These are phyloP conservation scores for Potamarius usumacintae DNA, from an alignment of 2,113 vertebrate genomes.

Conservation along the genomic window DNA sequence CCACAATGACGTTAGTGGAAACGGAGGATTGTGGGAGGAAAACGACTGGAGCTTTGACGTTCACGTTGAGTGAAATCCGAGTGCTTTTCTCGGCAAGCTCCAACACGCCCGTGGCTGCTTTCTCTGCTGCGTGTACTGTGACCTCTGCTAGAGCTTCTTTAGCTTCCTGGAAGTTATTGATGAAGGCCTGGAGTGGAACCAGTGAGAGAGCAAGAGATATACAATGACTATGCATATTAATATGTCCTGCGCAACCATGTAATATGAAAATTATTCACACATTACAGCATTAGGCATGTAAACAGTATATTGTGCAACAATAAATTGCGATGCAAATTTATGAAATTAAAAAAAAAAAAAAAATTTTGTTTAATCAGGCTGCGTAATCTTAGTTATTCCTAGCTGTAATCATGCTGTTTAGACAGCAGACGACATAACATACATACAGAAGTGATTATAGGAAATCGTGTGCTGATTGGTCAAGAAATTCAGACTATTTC, in stretches of 20 bases:
- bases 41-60: constrained; percentile 93
- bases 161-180: constrained; percentile 93
- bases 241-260: neutral
- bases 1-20: constrained; percentile 88
- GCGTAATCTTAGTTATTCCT: too few species aligned
- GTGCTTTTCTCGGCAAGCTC: constrained; percentile 86
- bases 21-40: constrained; percentile 90
- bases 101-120: constrained; percentile 90
- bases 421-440: too few species aligned
- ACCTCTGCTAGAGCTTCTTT: constrained; percentile 91
- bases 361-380: too few species aligned
- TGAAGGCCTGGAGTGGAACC: constrained; percentile 76
- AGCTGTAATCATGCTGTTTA: too few species aligned
- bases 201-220: neutral
- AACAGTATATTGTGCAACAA: too few species aligned
- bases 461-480: too few species aligned
- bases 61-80: constrained; percentile 81
- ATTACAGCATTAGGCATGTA: neutral
- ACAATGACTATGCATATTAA: too few species aligned
- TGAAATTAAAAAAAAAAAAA: too few species aligned
- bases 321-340: too few species aligned
- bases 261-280: neutral
- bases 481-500: too few species aligned
- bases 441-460: too few species aligned
- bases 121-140: constrained; percentile 90